Evolutionary conservation across 2,888 invertebrate species (phyloP).

Genomic region (Nemotelus pantherinus): DNA sequence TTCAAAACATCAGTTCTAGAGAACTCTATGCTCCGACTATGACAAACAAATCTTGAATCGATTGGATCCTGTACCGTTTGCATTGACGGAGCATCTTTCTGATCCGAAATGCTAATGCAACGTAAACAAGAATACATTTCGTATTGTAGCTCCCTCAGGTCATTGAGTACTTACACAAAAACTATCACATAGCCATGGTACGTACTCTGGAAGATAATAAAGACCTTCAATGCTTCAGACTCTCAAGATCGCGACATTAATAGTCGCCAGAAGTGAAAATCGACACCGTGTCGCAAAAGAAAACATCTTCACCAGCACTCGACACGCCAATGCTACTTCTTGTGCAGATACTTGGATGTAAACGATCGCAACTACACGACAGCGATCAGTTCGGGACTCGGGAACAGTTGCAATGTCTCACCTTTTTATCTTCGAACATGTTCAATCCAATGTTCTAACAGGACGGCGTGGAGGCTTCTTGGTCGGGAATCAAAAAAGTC

Average conservation of each 20-base stretch:
- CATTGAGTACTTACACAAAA: no score
- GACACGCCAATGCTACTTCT: background rate
- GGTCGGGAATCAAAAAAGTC: background rate
- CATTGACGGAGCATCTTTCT: no score
- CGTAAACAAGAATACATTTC: no score
- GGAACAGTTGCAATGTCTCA: background rate
- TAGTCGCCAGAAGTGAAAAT: slow-evolving; percentile 15
- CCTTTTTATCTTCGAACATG: background rate
- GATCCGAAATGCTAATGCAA: no score
- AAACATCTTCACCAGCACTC: background rate
- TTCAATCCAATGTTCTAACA: background rate
- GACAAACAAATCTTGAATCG: no score
- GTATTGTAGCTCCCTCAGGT: no score
- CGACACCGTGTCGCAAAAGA: slow-evolving; percentile 2
- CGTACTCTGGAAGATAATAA: background rate
- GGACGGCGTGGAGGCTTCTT: background rate
- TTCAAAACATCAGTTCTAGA: no score
- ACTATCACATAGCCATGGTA: background rate
- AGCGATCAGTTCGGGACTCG: background rate
- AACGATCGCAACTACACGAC: background rate
- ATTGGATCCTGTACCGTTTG: no score
- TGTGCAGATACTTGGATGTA: background rate
- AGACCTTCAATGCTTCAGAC: background rate
- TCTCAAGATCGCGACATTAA: slow-evolving; percentile 1
- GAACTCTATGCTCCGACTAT: no score